phyloP scores from a whole-genome alignment of 2,113 vertebrate genomes.

The Brachypodius melanocephalos region DNA sequence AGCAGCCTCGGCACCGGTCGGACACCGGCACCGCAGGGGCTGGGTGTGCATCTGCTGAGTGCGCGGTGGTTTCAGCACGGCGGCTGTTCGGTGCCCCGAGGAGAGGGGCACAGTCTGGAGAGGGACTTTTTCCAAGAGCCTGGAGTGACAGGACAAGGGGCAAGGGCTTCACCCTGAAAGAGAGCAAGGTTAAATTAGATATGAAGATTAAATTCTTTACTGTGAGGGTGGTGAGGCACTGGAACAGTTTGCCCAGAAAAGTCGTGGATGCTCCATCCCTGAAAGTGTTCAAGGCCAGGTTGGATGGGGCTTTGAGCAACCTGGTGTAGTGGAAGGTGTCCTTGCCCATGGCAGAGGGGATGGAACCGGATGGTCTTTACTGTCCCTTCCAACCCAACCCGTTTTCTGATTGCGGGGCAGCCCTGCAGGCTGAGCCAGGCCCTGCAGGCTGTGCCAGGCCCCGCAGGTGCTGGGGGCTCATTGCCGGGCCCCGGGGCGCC shows the following conservation, averaged over 20 bases:
- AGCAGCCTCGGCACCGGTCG: no score
- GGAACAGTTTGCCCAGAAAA: not conserved
- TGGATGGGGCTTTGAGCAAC: not conserved
- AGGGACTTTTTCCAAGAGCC: not conserved
- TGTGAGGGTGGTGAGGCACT: not conserved
- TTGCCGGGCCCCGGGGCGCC: fast-evolving
- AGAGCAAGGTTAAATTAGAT: not conserved
- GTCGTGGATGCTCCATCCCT: not conserved
- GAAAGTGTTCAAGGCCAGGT: not conserved
- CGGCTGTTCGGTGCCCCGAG: not conserved
- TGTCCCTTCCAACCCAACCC: no score
- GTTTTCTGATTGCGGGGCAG: fast-evolving
- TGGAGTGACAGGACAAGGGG: not conserved
- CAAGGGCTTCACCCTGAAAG: not conserved
- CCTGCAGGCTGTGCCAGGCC: not conserved
- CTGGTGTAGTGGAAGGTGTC: no score
- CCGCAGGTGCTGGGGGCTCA: fast-evolving
- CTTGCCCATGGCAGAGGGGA: not conserved
- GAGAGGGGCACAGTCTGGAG: not conserved
- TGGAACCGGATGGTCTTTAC: no score
- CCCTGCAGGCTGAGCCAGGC: not conserved
- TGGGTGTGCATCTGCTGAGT: not conserved
- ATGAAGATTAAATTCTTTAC: no score
- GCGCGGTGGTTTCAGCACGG: not conserved
- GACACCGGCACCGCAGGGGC: fast-evolving